phyloP scores from a whole-genome alignment of 2,113 vertebrate genomes.

The Thomomys bottae region DNA sequence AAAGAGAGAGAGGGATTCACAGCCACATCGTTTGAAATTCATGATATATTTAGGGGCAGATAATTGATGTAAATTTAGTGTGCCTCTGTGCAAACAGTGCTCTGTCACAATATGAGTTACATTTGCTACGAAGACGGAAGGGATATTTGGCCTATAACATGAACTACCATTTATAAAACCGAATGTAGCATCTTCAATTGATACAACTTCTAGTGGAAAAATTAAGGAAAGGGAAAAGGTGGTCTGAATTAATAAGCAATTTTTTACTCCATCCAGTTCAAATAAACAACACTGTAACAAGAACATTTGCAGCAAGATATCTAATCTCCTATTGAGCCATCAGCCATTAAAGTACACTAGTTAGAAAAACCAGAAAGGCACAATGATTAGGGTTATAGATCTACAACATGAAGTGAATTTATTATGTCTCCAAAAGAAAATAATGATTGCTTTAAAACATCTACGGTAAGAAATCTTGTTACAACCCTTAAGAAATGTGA shows the following conservation, averaged over 20 bases:
- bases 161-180: background rate
- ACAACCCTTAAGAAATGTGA: constrained; percentile 50
- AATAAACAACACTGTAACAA: constrained; percentile 33
- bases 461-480: constrained; percentile 56
- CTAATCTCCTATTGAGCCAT: constrained; percentile 15
- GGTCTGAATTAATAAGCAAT: constrained; percentile 45
- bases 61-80: background rate
- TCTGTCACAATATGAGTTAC: background rate
- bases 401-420: constrained; percentile 47
- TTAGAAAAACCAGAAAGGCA: constrained; percentile 26
- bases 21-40: background rate
- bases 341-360: constrained; percentile 38
- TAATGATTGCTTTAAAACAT: constrained; percentile 64
- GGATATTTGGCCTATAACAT: background rate
- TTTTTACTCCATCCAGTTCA: background rate
- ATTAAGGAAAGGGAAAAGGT: constrained; percentile 52
- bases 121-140: background rate
- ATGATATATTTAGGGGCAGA: background rate
- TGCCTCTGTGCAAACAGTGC: background rate
- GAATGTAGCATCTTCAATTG: background rate
- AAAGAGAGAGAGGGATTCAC: background rate
- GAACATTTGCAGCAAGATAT: background rate
- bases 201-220: constrained; percentile 40
- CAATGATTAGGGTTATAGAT: constrained; percentile 57
- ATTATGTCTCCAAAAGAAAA: constrained; percentile 48